Conservation (phyloP, 35 echinoderm and acorn worm genomes). For the Amphiura filiformis region DNA sequence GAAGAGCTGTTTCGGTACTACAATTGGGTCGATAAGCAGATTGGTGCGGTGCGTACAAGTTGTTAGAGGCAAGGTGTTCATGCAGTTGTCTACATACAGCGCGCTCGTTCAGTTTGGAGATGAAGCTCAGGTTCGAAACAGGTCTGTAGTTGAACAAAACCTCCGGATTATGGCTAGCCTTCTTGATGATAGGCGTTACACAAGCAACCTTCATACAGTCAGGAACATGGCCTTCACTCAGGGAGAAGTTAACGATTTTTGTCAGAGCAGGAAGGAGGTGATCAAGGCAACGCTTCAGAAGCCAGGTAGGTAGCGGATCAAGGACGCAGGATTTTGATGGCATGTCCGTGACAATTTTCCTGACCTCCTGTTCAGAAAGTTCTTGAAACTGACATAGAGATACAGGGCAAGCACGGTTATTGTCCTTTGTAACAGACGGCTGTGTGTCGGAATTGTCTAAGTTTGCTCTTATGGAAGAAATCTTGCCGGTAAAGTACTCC, state of each 20-base stretch:
- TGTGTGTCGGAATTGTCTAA: neutral
- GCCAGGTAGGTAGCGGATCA: neutral
- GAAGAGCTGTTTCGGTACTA: neutral
- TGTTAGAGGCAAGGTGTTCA: neutral
- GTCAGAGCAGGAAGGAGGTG: neutral
- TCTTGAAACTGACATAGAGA: neutral
- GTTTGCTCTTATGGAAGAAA: neutral
- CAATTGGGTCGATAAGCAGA: neutral
- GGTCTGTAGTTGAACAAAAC: neutral
- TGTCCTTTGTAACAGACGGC: neutral
- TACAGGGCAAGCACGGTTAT: neutral
- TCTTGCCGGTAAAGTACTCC: neutral
- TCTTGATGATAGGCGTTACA: neutral
- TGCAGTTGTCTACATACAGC: neutral
- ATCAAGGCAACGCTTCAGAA: neutral
- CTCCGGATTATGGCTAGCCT: neutral
- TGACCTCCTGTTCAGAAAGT: neutral
- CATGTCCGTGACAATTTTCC: no score
- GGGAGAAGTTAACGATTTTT: neutral
- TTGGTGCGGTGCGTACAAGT: neutral
- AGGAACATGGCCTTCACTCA: neutral
- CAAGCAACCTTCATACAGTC: neutral
- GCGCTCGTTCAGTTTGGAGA: neutral
- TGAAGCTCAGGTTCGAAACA: neutral
- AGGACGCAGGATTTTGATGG: neutral